phyloP scores from a whole-genome alignment of 2,888 invertebrate species.

The Brachyopa scutellaris region DNA sequence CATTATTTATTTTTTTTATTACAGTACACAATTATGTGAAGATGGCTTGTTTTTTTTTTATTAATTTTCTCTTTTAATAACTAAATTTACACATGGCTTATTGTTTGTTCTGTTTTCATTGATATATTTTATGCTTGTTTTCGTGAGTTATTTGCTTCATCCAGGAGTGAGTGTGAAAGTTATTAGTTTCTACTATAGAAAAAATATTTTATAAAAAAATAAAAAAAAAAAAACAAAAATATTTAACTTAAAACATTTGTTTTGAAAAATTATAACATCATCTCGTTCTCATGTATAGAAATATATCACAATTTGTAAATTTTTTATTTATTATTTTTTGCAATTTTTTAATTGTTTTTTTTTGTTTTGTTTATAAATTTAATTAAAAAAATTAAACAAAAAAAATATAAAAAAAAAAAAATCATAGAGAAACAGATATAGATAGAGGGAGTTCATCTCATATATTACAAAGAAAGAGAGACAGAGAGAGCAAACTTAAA shows the following conservation, averaged over 20 bases:
- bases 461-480: constrained; percentile 66
- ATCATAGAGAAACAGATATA: constrained; percentile 34
- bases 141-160: constrained; percentile 52
- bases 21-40: constrained; percentile 70
- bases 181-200: constrained; percentile 55
- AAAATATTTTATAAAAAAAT: constrained; percentile 36
- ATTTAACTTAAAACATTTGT: constrained; percentile 60
- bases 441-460: constrained; percentile 39
- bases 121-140: constrained; percentile 65
- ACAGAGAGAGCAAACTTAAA: constrained; percentile 62
- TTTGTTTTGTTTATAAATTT: constrained; percentile 46
- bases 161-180: constrained; percentile 69
- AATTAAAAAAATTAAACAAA: constrained; percentile 57
- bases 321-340: constrained; percentile 62
- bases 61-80: constrained; percentile 46
- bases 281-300: constrained; percentile 71
- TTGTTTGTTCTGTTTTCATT: constrained; percentile 58
- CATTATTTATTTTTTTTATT: constrained; percentile 64
- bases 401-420: constrained; percentile 30
- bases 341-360: constrained; percentile 38
- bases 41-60: constrained; percentile 55
- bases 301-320: constrained; percentile 73
- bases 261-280: constrained; percentile 68
- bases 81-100: constrained; percentile 70
- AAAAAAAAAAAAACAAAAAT: constrained; percentile 43